phyloP scores from a whole-genome alignment of 64 coral and sea anemone species.

The Exaiptasia diaphana region DNA sequence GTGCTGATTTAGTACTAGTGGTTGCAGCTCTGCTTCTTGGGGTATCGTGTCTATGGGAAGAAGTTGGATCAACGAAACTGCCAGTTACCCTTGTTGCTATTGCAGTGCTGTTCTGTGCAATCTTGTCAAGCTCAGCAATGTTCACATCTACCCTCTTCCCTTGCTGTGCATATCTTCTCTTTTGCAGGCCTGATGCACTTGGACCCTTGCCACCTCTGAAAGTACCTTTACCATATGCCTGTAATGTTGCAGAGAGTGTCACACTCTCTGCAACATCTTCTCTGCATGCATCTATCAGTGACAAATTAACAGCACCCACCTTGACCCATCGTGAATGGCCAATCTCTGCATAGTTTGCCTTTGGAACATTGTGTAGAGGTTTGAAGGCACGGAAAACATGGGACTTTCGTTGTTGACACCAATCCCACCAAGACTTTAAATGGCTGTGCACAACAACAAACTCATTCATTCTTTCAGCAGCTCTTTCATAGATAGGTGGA shows the following conservation, averaged over 20 bases:
- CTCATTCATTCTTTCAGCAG: constrained; percentile 36
- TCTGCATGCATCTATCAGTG: constrained; percentile 47
- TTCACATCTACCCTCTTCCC: constrained; percentile 32
- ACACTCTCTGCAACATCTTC: constrained; percentile 64
- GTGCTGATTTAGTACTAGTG: too few species aligned
- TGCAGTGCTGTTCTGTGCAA: background rate
- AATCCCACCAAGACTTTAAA: constrained; percentile 41
- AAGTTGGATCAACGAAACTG: constrained; percentile 43
- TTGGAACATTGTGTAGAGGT: constrained; percentile 52
- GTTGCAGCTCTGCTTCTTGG: background rate
- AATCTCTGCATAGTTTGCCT: constrained; percentile 59
- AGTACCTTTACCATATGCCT: constrained; percentile 36
- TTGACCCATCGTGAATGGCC: constrained; percentile 47
- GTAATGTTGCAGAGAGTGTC: background rate
- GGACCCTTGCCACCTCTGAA: constrained; percentile 44
- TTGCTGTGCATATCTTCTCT: constrained; percentile 44
- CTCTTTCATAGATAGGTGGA: constrained; percentile 27
- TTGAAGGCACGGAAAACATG: constrained; percentile 64
- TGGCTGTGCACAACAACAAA: constrained; percentile 6
- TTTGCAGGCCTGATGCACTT: constrained; percentile 15
- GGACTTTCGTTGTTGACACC: constrained; percentile 29
- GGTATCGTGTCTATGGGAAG: constrained; percentile 51
- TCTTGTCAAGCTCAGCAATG: constrained; percentile 41
- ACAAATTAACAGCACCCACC: constrained; percentile 38
- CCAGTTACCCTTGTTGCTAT: constrained; percentile 34